Conservation (phyloP, 2,888 invertebrate genomes). For the Pantelozetes paolii region DNA sequence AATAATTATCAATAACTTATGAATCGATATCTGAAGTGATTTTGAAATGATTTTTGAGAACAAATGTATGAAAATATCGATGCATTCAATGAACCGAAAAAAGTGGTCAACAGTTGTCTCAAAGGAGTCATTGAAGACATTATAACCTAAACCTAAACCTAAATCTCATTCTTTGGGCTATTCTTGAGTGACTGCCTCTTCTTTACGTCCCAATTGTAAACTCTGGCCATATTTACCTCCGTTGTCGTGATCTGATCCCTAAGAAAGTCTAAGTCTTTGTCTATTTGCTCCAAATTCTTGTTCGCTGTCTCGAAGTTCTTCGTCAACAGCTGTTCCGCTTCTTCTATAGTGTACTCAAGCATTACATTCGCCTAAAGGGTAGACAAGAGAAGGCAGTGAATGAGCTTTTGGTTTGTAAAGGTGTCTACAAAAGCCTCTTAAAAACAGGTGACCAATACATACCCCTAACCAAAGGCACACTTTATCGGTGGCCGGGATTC, state of each 20-base stretch:
- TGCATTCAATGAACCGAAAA: too few relatives aligned
- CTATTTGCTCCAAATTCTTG: slow-evolving; percentile 74
- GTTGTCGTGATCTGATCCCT: slow-evolving; percentile 96
- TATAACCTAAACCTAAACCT: too few relatives aligned
- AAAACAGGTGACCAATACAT: slow-evolving; percentile 51
- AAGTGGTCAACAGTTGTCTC: too few relatives aligned
- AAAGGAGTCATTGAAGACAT: too few relatives aligned
- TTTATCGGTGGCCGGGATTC: slow-evolving; percentile 79
- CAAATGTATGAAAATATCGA: neutral
- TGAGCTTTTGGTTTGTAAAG: neutral
- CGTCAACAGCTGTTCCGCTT: slow-evolving; percentile 75
- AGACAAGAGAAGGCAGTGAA: neutral
- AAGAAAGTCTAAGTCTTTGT: slow-evolving; percentile 87
- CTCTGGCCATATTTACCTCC: slow-evolving; percentile 96
- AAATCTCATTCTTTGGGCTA: neutral
- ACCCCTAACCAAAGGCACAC: slow-evolving; percentile 67
- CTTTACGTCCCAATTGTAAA: slow-evolving; percentile 97
- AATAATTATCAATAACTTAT: too few relatives aligned
- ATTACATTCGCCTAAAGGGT: slow-evolving; percentile 77
- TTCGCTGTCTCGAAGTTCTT: slow-evolving; percentile 79
- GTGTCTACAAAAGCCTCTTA: too few relatives aligned
- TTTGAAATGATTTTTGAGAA: too few relatives aligned
- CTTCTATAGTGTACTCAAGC: slow-evolving; percentile 88
- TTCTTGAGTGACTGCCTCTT: slow-evolving; percentile 69
- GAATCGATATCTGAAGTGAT: too few relatives aligned